Conservation (phyloP, 2,888 invertebrate species). For the Ischnus inquisitorius region DNA sequence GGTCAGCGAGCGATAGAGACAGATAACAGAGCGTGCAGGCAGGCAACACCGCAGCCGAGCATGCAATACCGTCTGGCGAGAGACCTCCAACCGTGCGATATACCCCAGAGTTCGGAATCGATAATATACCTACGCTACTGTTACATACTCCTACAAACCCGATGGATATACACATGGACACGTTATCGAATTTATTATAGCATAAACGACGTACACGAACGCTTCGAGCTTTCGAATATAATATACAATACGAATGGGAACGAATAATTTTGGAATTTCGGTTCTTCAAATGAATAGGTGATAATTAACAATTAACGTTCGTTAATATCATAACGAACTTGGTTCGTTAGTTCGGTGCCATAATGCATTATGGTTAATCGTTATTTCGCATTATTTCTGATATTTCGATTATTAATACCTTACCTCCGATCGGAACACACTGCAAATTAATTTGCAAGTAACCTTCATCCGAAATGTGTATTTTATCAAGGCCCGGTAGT, state of each 20-base stretch:
- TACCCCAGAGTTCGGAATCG: constrained; percentile 71
- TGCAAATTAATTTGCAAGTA: too few species aligned
- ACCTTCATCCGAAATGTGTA: too few species aligned
- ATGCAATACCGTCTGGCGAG: constrained; percentile 75
- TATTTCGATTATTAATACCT: too few species aligned
- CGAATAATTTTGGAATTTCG: not conserved
- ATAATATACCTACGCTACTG: constrained; percentile 69
- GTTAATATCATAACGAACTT: not conserved
- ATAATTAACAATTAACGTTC: constrained; percentile 8
- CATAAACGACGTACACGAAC: constrained; percentile 2
- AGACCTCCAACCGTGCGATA: constrained; percentile 71
- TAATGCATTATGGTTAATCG: not conserved
- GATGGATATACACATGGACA: constrained; percentile 20
- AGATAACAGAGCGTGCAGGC: constrained; percentile 62
- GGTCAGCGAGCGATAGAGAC: constrained; percentile 53
- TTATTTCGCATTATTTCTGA: not conserved
- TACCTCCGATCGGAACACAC: too few species aligned
- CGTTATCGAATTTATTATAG: constrained; percentile 13
- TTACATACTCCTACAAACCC: constrained; percentile 34
- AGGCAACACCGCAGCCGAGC: constrained; percentile 68
- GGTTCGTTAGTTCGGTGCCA: not conserved
- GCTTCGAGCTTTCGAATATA: not conserved
- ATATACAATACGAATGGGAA: not conserved
- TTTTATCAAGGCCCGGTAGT: too few species aligned
- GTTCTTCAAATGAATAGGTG: not conserved